A percentile compares a stretch with the other conserved stretches of the same genome.
phyloP scores from a whole-genome alignment of 2,888 invertebrate genomes.

The Diploptera punctata region DNA sequence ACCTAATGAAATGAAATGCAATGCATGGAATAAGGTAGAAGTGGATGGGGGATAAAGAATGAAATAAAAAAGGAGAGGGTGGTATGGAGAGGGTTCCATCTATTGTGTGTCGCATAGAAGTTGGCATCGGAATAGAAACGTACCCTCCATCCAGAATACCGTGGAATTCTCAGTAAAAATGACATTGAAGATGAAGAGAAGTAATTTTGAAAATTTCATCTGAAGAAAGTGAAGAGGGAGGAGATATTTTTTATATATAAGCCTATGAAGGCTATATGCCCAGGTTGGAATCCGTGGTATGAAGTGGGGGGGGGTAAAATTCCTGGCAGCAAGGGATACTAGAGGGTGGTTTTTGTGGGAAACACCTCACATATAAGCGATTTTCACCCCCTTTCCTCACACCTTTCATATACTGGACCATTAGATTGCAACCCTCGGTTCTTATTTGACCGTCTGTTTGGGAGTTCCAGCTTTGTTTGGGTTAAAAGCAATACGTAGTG shows the following conservation, averaged over 20 bases:
- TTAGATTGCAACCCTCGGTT: constrained; percentile 20
- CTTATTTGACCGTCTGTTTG: constrained; percentile 25
- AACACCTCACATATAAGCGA: constrained; percentile 24
- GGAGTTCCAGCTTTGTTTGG: background rate
- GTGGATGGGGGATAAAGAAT: background rate
- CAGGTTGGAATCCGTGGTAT: constrained; percentile 19
- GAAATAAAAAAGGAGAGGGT: background rate
- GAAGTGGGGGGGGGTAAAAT: constrained; percentile 1
- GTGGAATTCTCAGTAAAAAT: constrained; percentile 19
- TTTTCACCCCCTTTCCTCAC: constrained; percentile 4
- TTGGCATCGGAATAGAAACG: constrained; percentile 9
- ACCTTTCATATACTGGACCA: constrained; percentile 12
- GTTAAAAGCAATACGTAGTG: constrained; percentile 1
- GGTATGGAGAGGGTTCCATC: background rate
- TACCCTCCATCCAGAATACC: background rate
- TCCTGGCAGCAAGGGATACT: constrained; percentile 12
- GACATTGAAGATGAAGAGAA: constrained; percentile 24
- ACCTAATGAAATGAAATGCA: constrained; percentile 23
- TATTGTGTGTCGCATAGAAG: background rate
- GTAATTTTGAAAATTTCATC: constrained; percentile 25
- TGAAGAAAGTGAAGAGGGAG: background rate
- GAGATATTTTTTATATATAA: constrained; percentile 22
- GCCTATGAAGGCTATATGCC: constrained; percentile 14
- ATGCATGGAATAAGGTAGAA: background rate
- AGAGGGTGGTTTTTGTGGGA: constrained; percentile 13